Percentiles rank a stretch among this genome's conserved stretches.
Evolutionary conservation across 1,140 invertebrate species (phyloP).

Genomic region (Drosophila aff.): DNA sequence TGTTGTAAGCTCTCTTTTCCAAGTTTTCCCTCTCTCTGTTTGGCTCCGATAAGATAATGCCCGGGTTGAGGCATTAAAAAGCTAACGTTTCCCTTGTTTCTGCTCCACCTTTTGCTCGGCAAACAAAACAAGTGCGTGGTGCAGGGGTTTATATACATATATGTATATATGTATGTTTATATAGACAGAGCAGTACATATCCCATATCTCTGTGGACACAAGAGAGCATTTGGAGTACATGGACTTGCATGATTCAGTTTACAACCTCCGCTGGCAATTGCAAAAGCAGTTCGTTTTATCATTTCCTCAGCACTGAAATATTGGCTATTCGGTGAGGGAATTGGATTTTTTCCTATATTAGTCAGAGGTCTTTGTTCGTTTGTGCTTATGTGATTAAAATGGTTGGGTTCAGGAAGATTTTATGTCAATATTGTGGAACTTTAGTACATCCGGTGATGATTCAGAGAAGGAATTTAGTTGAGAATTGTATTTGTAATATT

Average conservation of each 20-base stretch:
- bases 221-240: constrained; percentile 8
- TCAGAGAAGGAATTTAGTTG: neutral
- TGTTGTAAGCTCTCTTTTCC: constrained; percentile 31
- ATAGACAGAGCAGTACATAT: constrained; percentile 1
- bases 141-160: neutral
- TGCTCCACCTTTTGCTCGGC: constrained; percentile 37
- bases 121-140: constrained; percentile 65
- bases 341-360: constrained; percentile 22
- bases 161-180: neutral
- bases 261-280: constrained; percentile 49
- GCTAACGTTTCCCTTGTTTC: constrained; percentile 63
- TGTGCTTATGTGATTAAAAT: constrained; percentile 6
- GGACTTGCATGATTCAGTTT: constrained; percentile 68
- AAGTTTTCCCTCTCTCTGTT: constrained; percentile 18
- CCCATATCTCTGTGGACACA: constrained; percentile 12
- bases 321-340: constrained; percentile 24
- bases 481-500: neutral
- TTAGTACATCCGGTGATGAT: neutral
- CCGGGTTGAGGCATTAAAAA: constrained; percentile 62
- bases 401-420: neutral
- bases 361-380: constrained; percentile 24
- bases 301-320: constrained; percentile 22
- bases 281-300: constrained; percentile 34
- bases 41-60: constrained; percentile 65
- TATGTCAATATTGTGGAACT: neutral